Base-by-base conservation (phyloP, 2,888 invertebrate species). In the Ochropacha duplaris region DNA sequence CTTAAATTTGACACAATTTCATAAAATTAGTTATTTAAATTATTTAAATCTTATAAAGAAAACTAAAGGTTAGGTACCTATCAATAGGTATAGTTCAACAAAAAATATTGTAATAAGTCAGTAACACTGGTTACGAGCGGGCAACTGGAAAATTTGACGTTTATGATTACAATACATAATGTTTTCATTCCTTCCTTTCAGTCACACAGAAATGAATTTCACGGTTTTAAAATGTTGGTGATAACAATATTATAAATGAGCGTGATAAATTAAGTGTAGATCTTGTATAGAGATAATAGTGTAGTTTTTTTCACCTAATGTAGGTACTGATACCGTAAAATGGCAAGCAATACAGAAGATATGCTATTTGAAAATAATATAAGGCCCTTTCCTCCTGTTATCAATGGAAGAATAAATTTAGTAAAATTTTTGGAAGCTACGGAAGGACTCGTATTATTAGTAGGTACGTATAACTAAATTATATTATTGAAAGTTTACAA, bases 371-470 rank as follows among this genome's bases (percentile, higher is more conserved):
- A 74, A 61, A 69, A 74, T 59, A 69, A 74, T 59, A 60, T 87
- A n/a, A 83, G 70, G 68, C 74, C 72, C 68, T 96, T 95, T 84
- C 94, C 94, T 26, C 78, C 90, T 31, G 78, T 94, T 60, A 76
- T 90, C 49, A 79, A 93, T 69, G 94, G 94, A 50, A 94, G 93
- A 86, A 94, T 96, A 68, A 92, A 94, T 72, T 93, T 95, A 14
- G 84, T 83, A 60, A 74, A 90, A 64, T 96, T 96, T 87, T 82
- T 96, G 58, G 88, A 90, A 64, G 95, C 96, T 52, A 87, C 95
- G 44, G 90, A 87, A 66, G 94, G 94, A 78, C 90, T 96, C 72
- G 93, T 96, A n/a, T 76, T 80, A 59, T 78, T 95, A 71, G 92
- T 96, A 68, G 96, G 96, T 96, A 90, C 84, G 94, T 89, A n/a